Evolutionary conservation across 2,888 invertebrate genomes (phyloP).

Genomic region (Cremastobaeus sp.): DNA sequence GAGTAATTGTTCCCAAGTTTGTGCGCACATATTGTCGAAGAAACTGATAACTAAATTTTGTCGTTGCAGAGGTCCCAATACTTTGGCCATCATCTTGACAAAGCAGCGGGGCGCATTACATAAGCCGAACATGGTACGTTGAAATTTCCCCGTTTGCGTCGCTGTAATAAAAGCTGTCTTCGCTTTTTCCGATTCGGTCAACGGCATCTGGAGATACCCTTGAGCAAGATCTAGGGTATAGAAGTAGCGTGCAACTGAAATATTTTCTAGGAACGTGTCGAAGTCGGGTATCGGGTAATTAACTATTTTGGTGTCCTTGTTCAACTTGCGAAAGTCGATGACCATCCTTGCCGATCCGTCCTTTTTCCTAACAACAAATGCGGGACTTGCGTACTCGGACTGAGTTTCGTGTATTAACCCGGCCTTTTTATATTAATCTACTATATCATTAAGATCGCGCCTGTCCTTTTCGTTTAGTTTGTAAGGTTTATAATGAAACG

Average conservation of each 20-base stretch:
- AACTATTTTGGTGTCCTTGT: neutral
- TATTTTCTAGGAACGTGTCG: neutral
- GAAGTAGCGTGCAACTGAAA: neutral
- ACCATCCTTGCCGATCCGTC: too few relatives aligned
- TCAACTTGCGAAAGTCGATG: too few relatives aligned
- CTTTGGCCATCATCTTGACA: slow-evolving; percentile 21
- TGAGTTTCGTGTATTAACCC: too few relatives aligned
- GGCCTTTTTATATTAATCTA: too few relatives aligned
- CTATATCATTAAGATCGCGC: too few relatives aligned
- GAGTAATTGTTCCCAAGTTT: too few relatives aligned
- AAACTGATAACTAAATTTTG: slow-evolving; percentile 5
- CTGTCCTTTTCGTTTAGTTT: too few relatives aligned
- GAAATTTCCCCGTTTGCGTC: neutral
- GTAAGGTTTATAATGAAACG: too few relatives aligned
- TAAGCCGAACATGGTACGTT: neutral
- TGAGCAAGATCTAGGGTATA: neutral
- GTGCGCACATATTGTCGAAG: slow-evolving; percentile 4
- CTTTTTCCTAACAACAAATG: too few relatives aligned
- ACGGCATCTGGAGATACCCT: neutral
- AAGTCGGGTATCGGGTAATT: neutral
- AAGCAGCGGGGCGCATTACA: slow-evolving; percentile 23
- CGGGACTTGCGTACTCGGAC: too few relatives aligned
- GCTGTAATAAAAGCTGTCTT: neutral
- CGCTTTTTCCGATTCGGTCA: neutral
- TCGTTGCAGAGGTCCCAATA: slow-evolving; percentile 3